These are phyloP conservation scores for Heliconius himera DNA, from an alignment of 1,140 invertebrate species.

Conservation along the genomic window DNA sequence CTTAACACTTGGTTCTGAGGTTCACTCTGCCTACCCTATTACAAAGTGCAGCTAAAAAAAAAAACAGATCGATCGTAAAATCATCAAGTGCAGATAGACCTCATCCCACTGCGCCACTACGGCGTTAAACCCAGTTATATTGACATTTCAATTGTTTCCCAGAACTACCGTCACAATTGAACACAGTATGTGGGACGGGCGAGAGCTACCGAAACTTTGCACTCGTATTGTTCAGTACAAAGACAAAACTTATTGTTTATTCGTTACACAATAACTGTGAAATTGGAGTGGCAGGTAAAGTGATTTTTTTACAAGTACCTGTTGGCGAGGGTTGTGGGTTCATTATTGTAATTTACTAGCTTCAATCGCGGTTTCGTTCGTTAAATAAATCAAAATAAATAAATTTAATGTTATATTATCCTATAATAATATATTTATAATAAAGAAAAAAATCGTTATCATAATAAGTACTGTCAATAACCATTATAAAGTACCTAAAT, in stretches of 20 bases:
- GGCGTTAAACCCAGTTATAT: neutral
- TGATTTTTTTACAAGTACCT: neutral
- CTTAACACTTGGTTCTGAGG: too few relatives aligned
- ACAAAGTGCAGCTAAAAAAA: too few relatives aligned
- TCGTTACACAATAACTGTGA: neutral
- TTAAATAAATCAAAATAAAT: too few relatives aligned
- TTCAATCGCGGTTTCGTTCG: neutral
- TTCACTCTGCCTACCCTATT: too few relatives aligned
- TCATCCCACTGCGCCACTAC: neutral
- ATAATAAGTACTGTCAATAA: too few relatives aligned
- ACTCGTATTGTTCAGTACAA: neutral
- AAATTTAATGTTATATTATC: too few relatives aligned
- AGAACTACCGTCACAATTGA: neutral
- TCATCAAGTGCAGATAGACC: neutral
- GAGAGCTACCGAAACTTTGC: neutral
- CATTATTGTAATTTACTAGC: neutral
- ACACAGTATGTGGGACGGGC: neutral
- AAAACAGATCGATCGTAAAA: too few relatives aligned
- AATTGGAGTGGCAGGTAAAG: neutral
- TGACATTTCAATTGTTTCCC: slow-evolving; percentile 8
- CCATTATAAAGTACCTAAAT: too few relatives aligned
- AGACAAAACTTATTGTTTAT: neutral
- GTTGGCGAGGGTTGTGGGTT: neutral
- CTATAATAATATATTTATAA: too few relatives aligned
- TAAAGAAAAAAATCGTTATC: too few relatives aligned